phyloP scores from a whole-genome alignment of 2,113 vertebrate genomes.

The Glareola pratincola region DNA sequence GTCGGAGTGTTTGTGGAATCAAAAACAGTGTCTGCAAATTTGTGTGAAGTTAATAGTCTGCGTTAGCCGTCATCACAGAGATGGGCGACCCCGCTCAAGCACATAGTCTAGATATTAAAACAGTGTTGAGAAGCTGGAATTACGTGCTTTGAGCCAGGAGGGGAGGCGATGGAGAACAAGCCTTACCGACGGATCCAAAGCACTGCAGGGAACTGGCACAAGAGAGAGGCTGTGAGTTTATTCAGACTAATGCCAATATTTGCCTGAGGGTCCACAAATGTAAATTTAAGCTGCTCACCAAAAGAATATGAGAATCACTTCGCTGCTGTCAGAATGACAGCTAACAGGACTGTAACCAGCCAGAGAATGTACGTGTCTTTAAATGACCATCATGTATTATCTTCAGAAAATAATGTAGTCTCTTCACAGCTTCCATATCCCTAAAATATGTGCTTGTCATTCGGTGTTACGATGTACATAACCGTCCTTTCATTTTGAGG shows the following conservation, averaged over 20 bases:
- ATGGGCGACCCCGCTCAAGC: not conserved
- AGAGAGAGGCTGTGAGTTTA: not conserved
- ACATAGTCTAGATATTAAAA: not conserved
- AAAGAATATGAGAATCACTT: not conserved
- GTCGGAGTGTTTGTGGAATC: not conserved
- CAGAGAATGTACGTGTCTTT: not conserved
- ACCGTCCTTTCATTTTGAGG: not conserved
- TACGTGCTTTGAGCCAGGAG: not conserved
- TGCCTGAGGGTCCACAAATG: not conserved
- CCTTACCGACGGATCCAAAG: not conserved
- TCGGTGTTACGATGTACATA: not conserved
- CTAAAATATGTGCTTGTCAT: not conserved
- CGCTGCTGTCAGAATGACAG: not conserved
- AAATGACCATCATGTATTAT: not conserved
- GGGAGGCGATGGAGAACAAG: not conserved
- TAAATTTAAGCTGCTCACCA: not conserved
- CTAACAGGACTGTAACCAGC: not conserved
- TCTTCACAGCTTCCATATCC: not conserved
- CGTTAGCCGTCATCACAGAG: not conserved
- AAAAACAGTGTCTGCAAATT: not conserved
- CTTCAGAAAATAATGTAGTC: not conserved
- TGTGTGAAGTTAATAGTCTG: constrained; percentile 10
- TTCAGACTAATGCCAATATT: not conserved
- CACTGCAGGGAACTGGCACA: not conserved
- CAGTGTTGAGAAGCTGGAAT: not conserved